Evolutionary conservation across 1,140 invertebrate species (phyloP), one percentile per base, ranked within the genome.

Genomic region (Trichonephila clavipes): DNA sequence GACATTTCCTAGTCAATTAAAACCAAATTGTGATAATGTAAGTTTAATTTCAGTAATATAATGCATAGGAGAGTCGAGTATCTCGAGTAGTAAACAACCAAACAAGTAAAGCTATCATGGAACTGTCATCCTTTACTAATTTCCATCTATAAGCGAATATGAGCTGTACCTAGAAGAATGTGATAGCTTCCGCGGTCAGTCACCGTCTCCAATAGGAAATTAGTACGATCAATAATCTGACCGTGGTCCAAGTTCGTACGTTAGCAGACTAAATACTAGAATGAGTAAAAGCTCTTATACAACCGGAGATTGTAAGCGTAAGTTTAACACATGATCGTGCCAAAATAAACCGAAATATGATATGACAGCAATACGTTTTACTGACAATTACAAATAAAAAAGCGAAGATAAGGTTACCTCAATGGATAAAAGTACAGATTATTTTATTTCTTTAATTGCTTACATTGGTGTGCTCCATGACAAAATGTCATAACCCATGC

Each of bases 141-240:
- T 19, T 28, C n/a, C 66, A n/a, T 69, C 72, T 6, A 14, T 12
- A 6, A 18, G 34, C 18, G 18, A 77, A 34, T 77, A 40, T 77
- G 72, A 77, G 16, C 72, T 19, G 12, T 77, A 34, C 28, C 14
- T 40, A 77, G 72, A 77, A 77, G 28, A 69, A 69, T 69, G 66
- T 24, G 66, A 69, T 69, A 69, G 24, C 66, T 69, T 24, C n/a
- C 28, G 12, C 72, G 72, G 72, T 77, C 72, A 19, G 24, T 77
- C 28, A 77, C 72, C 24, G 28, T 34, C 28, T 34, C 72, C 24
- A 77, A 40, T 34, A 77, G 72, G 72, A 77, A 77, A 77, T 77
- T 77, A 77, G 24, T 77, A 34, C 72, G 72, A 77, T 77, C 72
- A 77, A 77, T 77, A 77, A 34, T 7, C 28, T 77, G 72, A 77